Percentiles rank a stretch among this genome's conserved stretches.
phyloP scores from a whole-genome alignment of 2,113 vertebrate species.

The Paraplagusia blochii region DNA sequence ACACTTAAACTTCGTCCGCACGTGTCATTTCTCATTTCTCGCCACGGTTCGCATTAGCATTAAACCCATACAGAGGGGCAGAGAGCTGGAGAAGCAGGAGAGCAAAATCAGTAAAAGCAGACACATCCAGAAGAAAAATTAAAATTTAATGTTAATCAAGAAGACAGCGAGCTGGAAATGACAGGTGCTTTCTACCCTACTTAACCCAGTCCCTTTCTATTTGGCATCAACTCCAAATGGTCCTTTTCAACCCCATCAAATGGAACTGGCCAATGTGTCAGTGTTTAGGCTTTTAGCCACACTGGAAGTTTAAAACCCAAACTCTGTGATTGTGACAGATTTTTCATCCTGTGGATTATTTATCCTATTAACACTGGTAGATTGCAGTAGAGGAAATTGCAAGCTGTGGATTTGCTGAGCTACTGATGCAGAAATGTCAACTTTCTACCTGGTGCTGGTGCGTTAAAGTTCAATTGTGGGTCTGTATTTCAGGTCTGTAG shows the following conservation, averaged over 20 bases:
- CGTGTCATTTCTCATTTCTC: slow-evolving; percentile 26
- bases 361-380: slow-evolving; percentile 37
- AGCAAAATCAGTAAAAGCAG: slow-evolving; percentile 72
- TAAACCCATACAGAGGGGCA: slow-evolving; percentile 34
- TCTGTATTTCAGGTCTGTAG: too few relatives aligned
- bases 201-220: slow-evolving; percentile 93
- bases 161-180: slow-evolving; percentile 88
- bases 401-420: slow-evolving; percentile 36
- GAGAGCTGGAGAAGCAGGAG: slow-evolving; percentile 38
- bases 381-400: slow-evolving; percentile 27
- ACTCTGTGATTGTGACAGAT: slow-evolving; percentile 47
- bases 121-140: slow-evolving; percentile 90
- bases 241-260: slow-evolving; percentile 78
- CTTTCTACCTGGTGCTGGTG: slow-evolving; percentile 1
- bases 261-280: slow-evolving; percentile 77
- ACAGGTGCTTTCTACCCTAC: slow-evolving; percentile 98
- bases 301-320: slow-evolving; percentile 52
- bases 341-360: slow-evolving; percentile 56
- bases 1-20: too few relatives aligned
- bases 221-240: slow-evolving; percentile 77
- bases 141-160: slow-evolving; percentile 99
- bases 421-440: slow-evolving; percentile 19
- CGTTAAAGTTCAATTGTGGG: background rate
- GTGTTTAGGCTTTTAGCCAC: slow-evolving; percentile 55
- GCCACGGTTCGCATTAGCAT: slow-evolving; percentile 33